Percentiles rank a stretch among this genome's conserved stretches.
Evolutionary conservation across 2,113 vertebrate genomes (phyloP).

Genomic region (Salvelinus fontinalis): DNA sequence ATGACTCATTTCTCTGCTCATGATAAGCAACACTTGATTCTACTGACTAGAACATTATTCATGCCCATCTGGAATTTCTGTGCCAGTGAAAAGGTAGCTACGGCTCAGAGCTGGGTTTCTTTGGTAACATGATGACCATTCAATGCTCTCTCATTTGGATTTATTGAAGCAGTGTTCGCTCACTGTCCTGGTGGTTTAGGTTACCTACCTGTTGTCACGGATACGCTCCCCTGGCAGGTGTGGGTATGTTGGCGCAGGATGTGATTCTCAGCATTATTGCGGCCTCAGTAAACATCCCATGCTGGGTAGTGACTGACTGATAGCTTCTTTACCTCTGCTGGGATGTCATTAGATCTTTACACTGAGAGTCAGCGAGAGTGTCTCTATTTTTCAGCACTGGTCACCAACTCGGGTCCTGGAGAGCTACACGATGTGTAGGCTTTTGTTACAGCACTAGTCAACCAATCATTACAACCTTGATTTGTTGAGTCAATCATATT

Average conservation of each 20-base stretch:
- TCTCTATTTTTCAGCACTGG: too few species aligned
- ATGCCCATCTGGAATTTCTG: neutral
- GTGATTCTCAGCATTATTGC: constrained; percentile 17
- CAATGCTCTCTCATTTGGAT: neutral
- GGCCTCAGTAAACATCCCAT: neutral
- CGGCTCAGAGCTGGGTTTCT: neutral
- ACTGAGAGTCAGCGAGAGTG: too few species aligned
- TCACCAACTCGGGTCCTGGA: too few species aligned
- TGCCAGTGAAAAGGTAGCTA: neutral
- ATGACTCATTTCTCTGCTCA: too few species aligned
- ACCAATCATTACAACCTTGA: too few species aligned
- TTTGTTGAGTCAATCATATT: too few species aligned
- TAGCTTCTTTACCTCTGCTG: neutral
- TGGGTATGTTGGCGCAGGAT: neutral
- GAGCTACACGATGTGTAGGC: too few species aligned
- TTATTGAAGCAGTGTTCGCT: neutral
- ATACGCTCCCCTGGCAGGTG: constrained; percentile 4
- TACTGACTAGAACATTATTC: neutral
- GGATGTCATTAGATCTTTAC: too few species aligned
- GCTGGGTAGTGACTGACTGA: neutral
- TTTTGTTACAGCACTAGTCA: too few species aligned
- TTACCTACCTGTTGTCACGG: neutral
- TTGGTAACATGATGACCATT: neutral
- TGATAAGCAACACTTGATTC: neutral
- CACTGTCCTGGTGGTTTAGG: neutral